These are phyloP conservation scores for Sebastiscus tertius DNA, from an alignment of 2,797 vertebrate species.

Conservation along the genomic window DNA sequence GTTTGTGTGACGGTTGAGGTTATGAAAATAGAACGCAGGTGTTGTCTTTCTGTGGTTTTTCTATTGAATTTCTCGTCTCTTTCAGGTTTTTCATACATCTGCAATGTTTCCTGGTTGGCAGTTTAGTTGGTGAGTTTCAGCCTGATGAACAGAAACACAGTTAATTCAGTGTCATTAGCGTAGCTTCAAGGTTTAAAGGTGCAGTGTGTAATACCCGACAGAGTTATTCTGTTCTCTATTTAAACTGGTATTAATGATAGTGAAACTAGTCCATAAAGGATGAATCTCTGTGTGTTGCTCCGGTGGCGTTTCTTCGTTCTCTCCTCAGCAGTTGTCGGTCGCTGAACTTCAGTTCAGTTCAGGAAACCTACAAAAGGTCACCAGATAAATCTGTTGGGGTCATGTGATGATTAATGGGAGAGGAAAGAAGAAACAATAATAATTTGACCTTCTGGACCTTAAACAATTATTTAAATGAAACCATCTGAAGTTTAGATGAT, in stretches of 20 bases:
- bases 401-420: too few species aligned
- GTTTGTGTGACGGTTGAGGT: background rate
- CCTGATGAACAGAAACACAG: background rate
- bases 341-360: background rate
- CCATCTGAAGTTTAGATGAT: background rate
- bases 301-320: background rate
- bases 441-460: too few species aligned
- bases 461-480: too few species aligned
- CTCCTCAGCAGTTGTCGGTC: background rate
- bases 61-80: background rate
- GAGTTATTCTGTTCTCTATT: too few species aligned
- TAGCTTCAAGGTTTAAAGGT: too few species aligned
- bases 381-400: too few species aligned
- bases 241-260: too few species aligned
- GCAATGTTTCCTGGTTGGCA: conserved; percentile 6
- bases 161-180: too few species aligned
- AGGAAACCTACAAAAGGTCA: background rate
- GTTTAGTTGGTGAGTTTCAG: conserved; percentile 60
- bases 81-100: conserved; percentile 33
- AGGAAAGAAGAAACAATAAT: too few species aligned
- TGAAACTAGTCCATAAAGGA: too few species aligned
- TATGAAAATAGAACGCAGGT: background rate
- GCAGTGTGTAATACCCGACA: too few species aligned
- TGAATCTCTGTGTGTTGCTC: background rate
- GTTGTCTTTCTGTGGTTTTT: background rate